Evolutionary conservation across 2,113 vertebrate species (phyloP).

Genomic region (Neopipo cinnamomea): DNA sequence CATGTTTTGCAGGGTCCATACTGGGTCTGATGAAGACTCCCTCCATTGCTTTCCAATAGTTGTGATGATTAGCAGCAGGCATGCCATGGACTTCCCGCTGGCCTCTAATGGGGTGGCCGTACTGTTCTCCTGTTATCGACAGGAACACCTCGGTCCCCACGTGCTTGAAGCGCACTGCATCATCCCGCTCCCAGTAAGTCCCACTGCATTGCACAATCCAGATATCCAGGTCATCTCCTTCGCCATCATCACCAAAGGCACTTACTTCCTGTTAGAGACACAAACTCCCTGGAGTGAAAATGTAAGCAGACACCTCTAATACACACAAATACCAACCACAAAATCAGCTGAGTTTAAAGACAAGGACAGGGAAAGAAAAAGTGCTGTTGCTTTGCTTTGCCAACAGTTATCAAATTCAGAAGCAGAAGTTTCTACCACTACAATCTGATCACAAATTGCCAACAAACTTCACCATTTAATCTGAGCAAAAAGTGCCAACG

Average conservation of each 20-base stretch:
- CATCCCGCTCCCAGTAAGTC: slow-evolving; percentile 86
- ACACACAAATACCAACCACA: not conserved
- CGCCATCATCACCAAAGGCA: slow-evolving; percentile 93
- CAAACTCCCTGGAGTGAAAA: slow-evolving; percentile 38
- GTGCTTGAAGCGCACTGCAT: slow-evolving; percentile 88
- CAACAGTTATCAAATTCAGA: not conserved
- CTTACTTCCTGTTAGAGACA: slow-evolving; percentile 88
- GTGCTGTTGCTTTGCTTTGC: not conserved
- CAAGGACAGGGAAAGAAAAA: not conserved
- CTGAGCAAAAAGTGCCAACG: not conserved
- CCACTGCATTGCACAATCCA: slow-evolving; percentile 92
- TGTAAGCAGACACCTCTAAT: not conserved
- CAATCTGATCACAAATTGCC: not conserved
- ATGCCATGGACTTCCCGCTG: slow-evolving; percentile 94
- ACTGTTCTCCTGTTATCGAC: slow-evolving; percentile 93
- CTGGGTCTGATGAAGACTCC: slow-evolving; percentile 94
- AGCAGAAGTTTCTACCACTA: not conserved
- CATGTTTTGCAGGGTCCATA: slow-evolving; percentile 75
- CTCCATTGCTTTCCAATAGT: slow-evolving; percentile 94
- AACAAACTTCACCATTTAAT: not conserved
- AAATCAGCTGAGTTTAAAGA: not conserved
- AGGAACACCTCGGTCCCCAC: slow-evolving; percentile 88
- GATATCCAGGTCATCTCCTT: slow-evolving; percentile 92
- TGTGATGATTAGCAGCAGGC: slow-evolving; percentile 81
- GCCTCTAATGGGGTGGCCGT: slow-evolving; percentile 91